A percentile compares a stretch with the other conserved stretches of the same genome.
phyloP scores from a whole-genome alignment of 1,140 invertebrate genomes.

The Hycleus phaleratus region DNA sequence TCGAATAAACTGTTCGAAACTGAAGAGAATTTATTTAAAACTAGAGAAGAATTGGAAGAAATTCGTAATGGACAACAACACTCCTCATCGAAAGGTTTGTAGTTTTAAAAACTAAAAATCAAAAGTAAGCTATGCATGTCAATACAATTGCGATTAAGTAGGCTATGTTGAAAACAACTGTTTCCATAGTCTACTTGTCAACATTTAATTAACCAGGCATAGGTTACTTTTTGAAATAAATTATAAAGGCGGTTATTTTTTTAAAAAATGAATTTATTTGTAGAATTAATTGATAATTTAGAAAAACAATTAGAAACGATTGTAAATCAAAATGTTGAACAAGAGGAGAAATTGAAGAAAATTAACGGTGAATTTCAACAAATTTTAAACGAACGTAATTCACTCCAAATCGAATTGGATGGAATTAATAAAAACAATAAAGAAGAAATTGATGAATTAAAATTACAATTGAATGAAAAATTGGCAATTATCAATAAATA shows the following conservation, averaged over 20 bases:
- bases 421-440: background rate
- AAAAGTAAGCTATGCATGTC: no score
- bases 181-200: no score
- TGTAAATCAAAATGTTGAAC: background rate
- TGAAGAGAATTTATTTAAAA: conserved; percentile 45
- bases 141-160: no score
- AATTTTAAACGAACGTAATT: no score
- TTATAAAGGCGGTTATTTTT: background rate
- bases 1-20: conserved; percentile 49
- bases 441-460: conserved; percentile 41
- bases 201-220: no score
- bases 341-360: no score
- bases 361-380: no score
- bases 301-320: conserved; percentile 20
- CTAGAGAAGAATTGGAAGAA: conserved; percentile 35
- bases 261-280: conserved; percentile 8
- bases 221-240: background rate
- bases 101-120: no score
- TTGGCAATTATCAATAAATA: conserved; percentile 43
- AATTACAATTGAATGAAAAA: conserved; percentile 45
- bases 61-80: no score
- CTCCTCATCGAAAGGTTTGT: no score
- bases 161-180: conserved; percentile 1
- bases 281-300: conserved; percentile 20
- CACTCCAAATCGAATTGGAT: no score